Percentiles rank a stretch among this genome's conserved stretches.
These are phyloP conservation scores for Xestia xanthographa DNA, from an alignment of 2,888 invertebrate species.

Conservation along the genomic window DNA sequence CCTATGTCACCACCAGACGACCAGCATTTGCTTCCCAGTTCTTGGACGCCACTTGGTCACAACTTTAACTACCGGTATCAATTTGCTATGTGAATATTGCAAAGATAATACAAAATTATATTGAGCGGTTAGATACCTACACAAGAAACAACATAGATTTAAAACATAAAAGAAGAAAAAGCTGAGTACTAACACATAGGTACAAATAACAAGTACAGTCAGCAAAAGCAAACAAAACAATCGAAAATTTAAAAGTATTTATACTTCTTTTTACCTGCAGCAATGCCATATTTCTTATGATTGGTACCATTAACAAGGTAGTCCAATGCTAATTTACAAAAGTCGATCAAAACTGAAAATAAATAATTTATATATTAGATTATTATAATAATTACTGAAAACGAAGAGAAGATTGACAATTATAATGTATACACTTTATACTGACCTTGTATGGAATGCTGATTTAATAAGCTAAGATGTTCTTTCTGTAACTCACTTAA, in stretches of 20 bases:
- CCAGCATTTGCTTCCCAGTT: not conserved
- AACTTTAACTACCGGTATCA: not conserved
- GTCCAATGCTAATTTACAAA: constrained; percentile 92
- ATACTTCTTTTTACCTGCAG: constrained; percentile 88
- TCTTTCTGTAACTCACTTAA: constrained; percentile 87
- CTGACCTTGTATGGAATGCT: constrained; percentile 83
- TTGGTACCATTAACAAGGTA: constrained; percentile 93
- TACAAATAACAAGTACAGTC: not conserved
- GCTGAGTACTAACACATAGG: not conserved
- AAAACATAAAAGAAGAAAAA: not conserved
- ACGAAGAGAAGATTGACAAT: not conserved
- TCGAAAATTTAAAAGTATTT: too few relatives aligned
- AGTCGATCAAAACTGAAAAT: constrained; percentile 92
- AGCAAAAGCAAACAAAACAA: not conserved
- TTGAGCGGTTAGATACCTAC: not conserved
- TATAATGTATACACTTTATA: not conserved
- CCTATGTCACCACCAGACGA: not conserved
- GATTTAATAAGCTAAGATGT: constrained; percentile 81
- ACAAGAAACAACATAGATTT: not conserved
- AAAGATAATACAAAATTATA: not conserved
- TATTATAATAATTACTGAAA: not conserved
- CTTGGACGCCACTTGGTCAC: not conserved
- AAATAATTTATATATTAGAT: too few relatives aligned
- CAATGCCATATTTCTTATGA: constrained; percentile 91
- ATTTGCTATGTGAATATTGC: not conserved